A percentile compares a stretch with the other conserved stretches of the same genome.
These are phyloP conservation scores for Melangyna quadrimaculata DNA, from an alignment of 2,888 invertebrate species.

Conservation along the genomic window DNA sequence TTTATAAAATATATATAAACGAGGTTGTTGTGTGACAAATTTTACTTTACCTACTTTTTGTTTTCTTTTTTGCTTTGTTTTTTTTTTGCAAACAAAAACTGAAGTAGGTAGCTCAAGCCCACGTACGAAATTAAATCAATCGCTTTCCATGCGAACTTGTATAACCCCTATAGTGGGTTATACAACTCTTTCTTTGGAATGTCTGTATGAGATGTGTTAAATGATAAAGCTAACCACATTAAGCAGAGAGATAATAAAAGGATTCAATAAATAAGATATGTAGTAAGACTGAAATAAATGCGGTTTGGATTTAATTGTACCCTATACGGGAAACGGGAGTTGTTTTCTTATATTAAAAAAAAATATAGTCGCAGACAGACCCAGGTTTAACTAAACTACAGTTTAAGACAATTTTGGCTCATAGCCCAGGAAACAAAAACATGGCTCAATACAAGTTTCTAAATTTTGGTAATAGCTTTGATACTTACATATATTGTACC, in stretches of 20 bases:
- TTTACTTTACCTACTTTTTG: constrained; percentile 18
- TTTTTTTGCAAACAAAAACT: constrained; percentile 13
- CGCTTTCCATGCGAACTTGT: constrained; percentile 44
- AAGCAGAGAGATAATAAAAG: constrained; percentile 11
- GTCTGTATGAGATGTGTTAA: constrained; percentile 41
- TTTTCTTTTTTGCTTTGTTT: not conserved
- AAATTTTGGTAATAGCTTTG: no score
- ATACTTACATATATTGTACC: no score
- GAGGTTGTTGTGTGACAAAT: constrained; percentile 41
- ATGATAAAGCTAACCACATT: constrained; percentile 55
- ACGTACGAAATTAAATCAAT: constrained; percentile 47
- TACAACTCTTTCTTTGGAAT: constrained; percentile 31
- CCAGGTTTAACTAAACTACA: no score
- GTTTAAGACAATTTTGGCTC: no score
- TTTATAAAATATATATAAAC: constrained; percentile 1
- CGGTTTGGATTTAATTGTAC: not conserved
- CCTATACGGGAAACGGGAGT: no score
- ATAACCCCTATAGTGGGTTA: constrained; percentile 6
- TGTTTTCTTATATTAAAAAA: no score
- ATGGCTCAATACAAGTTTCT: no score
- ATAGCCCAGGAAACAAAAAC: no score
- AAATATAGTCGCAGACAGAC: no score
- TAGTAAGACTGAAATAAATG: not conserved
- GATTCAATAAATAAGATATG: constrained; percentile 17
- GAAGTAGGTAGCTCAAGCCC: constrained; percentile 9